These are phyloP conservation scores for Emmelina monodactyla DNA, from an alignment of 2,888 invertebrate genomes.

Conservation along the genomic window DNA sequence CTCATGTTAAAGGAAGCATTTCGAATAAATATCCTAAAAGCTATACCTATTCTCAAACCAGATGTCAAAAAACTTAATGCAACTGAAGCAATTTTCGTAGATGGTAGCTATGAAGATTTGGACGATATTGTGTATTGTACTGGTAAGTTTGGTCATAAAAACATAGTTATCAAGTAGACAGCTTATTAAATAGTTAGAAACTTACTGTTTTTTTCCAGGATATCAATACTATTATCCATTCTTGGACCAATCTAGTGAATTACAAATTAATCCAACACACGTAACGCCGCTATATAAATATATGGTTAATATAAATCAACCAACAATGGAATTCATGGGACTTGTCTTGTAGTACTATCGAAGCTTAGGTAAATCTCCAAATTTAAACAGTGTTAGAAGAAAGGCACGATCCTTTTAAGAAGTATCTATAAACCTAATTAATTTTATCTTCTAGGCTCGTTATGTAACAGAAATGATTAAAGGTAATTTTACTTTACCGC, in stretches of 20 bases:
- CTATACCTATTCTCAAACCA: too few species aligned
- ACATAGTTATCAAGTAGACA: too few species aligned
- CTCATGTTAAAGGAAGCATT: too few species aligned
- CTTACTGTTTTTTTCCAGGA: conserved; percentile 45
- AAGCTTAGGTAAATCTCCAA: conserved; percentile 53
- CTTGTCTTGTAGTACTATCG: too few species aligned
- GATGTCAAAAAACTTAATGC: conserved; percentile 57
- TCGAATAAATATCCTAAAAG: too few species aligned
- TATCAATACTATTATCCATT: conserved; percentile 78
- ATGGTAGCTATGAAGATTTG: conserved; percentile 65
- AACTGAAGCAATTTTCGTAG: conserved; percentile 63
- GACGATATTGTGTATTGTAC: conserved; percentile 79
- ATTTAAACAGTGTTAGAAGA: too few species aligned
- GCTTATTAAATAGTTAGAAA: too few species aligned
- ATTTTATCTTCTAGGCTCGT: too few species aligned
- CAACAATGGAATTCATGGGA: conserved; percentile 78
- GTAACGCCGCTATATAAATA: conserved; percentile 78
- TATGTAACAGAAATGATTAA: conserved; percentile 41
- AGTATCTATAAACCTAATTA: too few species aligned
- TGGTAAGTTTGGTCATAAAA: too few species aligned
- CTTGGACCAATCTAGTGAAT: conserved; percentile 68
- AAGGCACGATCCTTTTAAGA: too few species aligned
- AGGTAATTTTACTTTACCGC: conserved; percentile 45
- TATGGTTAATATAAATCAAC: conserved; percentile 76
- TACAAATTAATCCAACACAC: conserved; percentile 62